A percentile compares a stretch with the other conserved stretches of the same genome.
phyloP scores from a whole-genome alignment of 2,797 vertebrate genomes.

The Champsocephalus gunnari region DNA sequence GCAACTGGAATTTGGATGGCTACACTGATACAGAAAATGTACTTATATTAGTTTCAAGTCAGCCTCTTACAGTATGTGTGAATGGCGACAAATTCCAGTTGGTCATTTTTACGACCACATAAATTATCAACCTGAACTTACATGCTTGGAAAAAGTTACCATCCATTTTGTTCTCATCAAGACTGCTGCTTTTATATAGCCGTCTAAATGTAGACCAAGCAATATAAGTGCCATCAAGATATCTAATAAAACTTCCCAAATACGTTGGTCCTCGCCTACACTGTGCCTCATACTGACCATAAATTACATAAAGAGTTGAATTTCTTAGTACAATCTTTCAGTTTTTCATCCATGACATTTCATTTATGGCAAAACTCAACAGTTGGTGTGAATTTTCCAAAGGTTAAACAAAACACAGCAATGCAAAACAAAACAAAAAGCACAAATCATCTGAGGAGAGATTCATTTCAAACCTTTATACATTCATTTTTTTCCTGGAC shows the following conservation, averaged over 20 bases:
- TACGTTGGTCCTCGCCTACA: constrained; percentile 47
- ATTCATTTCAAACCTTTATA: constrained; percentile 46
- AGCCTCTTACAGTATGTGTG: not conserved
- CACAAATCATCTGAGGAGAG: constrained; percentile 9
- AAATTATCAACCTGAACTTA: not conserved
- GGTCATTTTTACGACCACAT: not conserved
- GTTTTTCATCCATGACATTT: not conserved
- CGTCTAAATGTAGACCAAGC: not conserved
- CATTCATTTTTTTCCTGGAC: constrained; percentile 51
- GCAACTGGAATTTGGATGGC: constrained; percentile 5
- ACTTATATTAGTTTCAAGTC: constrained; percentile 1
- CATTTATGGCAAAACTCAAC: constrained; percentile 6
- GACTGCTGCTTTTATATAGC: not conserved
- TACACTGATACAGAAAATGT: constrained; percentile 4
- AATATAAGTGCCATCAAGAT: not conserved
- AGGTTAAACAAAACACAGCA: constrained; percentile 61
- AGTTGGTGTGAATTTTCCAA: not conserved
- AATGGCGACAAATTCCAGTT: constrained; percentile 31
- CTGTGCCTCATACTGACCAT: constrained; percentile 5
- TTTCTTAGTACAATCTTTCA: constrained; percentile 2
- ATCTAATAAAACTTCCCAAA: constrained; percentile 10
- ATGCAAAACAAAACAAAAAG: constrained; percentile 45
- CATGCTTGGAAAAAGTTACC: not conserved
- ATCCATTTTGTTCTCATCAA: not conserved
- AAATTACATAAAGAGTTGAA: not conserved